A percentile compares a stretch with the other conserved stretches of the same genome.
phyloP scores from a whole-genome alignment of 2,113 vertebrate genomes.

The Eulacestoma nigropectus region DNA sequence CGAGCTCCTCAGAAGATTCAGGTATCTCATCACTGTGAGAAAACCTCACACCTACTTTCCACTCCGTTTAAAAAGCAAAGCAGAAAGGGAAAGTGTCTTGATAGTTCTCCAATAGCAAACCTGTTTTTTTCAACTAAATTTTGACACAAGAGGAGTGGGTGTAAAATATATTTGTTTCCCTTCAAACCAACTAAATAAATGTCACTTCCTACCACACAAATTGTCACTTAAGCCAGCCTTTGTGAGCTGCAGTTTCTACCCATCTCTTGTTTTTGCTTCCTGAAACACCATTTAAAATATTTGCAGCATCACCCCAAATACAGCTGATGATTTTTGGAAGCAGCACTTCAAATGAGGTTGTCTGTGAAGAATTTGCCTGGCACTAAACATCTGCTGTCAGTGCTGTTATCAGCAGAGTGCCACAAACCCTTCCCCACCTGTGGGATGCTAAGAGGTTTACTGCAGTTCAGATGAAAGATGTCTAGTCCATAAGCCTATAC shows the following conservation, averaged over 20 bases:
- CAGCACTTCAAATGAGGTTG: neutral
- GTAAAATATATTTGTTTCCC: conserved; percentile 29
- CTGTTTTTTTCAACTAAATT: neutral
- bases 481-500: neutral
- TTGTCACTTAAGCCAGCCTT: conserved; percentile 21
- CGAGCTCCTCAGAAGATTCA: neutral
- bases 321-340: neutral
- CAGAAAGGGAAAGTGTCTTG: neutral
- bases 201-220: neutral
- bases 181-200: conserved; percentile 34
- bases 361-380: neutral
- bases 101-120: neutral
- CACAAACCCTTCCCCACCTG: neutral
- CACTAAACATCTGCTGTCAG: neutral
- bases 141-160: neutral
- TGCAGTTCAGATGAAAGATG: neutral
- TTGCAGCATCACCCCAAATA: neutral
- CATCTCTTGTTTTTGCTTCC: neutral
- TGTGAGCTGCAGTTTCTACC: neutral
- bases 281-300: neutral
- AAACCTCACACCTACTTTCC: neutral
- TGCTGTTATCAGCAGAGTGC: neutral
- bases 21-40: neutral
- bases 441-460: neutral
- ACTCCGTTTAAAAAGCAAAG: neutral